Conservation (phyloP, 2,797 vertebrate genomes). For the Darevskia nairensis region DNA sequence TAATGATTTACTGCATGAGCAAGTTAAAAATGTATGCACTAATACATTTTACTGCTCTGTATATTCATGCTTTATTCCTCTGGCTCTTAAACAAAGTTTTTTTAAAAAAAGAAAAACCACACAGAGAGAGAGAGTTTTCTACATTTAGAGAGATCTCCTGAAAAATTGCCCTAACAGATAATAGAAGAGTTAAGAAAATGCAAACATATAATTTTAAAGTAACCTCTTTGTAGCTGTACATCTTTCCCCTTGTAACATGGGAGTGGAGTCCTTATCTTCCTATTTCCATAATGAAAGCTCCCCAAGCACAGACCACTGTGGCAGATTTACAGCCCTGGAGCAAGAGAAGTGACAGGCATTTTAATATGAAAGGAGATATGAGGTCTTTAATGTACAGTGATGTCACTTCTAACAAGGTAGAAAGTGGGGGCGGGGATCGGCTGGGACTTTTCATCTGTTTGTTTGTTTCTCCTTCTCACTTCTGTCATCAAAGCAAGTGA, state of each 20-base stretch:
- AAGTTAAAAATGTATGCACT: slow-evolving; percentile 62
- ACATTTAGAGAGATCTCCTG: slow-evolving; percentile 53
- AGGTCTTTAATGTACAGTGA: slow-evolving; percentile 83
- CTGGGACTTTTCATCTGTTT: background rate
- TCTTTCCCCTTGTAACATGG: slow-evolving; percentile 74
- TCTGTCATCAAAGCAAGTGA: slow-evolving; percentile 73
- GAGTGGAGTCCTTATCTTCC: slow-evolving; percentile 76
- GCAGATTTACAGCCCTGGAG: slow-evolving; percentile 80
- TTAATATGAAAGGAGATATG: slow-evolving; percentile 83
- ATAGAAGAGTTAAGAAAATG: slow-evolving; percentile 62
- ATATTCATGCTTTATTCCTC: slow-evolving; percentile 42
- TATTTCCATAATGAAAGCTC: slow-evolving; percentile 83
- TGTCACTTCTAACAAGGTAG: slow-evolving; percentile 82
- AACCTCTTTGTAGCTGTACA: slow-evolving; percentile 67
- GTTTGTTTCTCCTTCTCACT: slow-evolving; percentile 51
- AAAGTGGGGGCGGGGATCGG: slow-evolving; percentile 35
- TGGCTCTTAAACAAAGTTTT: slow-evolving; percentile 30
- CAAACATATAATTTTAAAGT: slow-evolving; percentile 64
- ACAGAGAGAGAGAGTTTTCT: background rate
- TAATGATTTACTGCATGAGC: slow-evolving; percentile 69
- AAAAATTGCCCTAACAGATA: slow-evolving; percentile 58
- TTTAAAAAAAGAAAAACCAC: background rate
- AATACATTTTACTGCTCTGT: slow-evolving; percentile 66
- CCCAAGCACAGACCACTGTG: slow-evolving; percentile 70
- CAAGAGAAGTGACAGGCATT: slow-evolving; percentile 81